Evolutionary conservation across 2,888 invertebrate genomes (phyloP).

Genomic region (Philopedon plagiatum): DNA sequence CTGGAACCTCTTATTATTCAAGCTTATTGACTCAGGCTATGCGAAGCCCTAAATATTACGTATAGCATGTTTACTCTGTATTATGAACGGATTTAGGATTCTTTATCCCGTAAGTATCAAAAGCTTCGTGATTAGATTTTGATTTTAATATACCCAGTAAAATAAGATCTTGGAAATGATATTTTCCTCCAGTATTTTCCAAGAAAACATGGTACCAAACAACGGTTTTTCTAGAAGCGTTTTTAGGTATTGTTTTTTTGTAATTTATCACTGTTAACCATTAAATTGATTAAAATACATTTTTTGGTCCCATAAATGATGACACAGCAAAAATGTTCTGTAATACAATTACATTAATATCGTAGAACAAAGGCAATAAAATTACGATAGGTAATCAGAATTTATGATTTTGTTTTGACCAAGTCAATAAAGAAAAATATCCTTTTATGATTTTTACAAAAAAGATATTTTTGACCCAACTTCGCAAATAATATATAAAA

Average conservation of each 20-base stretch:
- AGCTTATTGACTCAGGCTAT: constrained; percentile 32
- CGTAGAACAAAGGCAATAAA: background rate
- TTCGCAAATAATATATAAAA: constrained; percentile 18
- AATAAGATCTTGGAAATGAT: constrained; percentile 41
- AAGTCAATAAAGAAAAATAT: background rate
- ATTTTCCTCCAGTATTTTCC: constrained; percentile 16
- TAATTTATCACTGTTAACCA: too few species aligned
- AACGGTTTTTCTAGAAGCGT: background rate
- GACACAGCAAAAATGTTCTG: background rate
- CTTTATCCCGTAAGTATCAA: constrained; percentile 51
- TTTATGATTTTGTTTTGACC: background rate
- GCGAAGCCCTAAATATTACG: constrained; percentile 50
- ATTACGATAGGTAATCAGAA: background rate
- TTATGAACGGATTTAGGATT: constrained; percentile 50
- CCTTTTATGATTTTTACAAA: background rate
- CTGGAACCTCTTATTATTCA: constrained; percentile 1
- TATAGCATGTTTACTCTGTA: constrained; percentile 50
- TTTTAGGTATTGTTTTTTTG: too few species aligned
- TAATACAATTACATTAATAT: background rate
- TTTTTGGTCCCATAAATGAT: background rate
- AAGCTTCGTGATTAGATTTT: constrained; percentile 51
- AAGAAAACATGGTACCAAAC: background rate
- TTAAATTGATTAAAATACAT: background rate
- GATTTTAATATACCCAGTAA: constrained; percentile 46
- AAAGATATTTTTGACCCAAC: background rate